Base-by-base conservation (phyloP, 1,140 invertebrate genomes). In the Chrysopa pallens region DNA sequence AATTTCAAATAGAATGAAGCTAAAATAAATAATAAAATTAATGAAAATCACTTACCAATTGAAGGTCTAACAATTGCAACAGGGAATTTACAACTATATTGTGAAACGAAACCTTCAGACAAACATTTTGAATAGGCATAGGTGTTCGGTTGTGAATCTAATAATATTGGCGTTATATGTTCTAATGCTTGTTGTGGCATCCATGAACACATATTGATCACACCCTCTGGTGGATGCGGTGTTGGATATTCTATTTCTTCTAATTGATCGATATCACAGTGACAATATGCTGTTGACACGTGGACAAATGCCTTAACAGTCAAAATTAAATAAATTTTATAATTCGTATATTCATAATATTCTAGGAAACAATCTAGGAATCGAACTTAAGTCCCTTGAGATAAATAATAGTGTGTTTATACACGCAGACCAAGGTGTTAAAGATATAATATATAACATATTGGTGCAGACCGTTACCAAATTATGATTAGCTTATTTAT, bases 221-320 rank as follows among this genome's bases (percentile, higher is more conserved):
- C 62, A 48, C 62, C 76, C 48, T 76, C 69, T 0, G 90, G 85
- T 43, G 83, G 68, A 42, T 85, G 70, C 5, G 72, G 69, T 0
- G 83, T 66, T 2, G 65, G 60, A 52, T 84, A 84, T 8, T 70
- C 52, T 23, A 66, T 67, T 56, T 87, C 82, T 48, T 84, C 76
- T 15, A 85, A 60, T 0, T 73, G 64, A 0, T 63, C 57, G 45
- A 78, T 65, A 31, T 80, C 71, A 51, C 81, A 86, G 49, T 87
- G 81, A 46, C 80, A 84, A 51, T 83, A 90, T 0, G 84, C 75
- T 0, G 85, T 89, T 4, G 84, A 88, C 0, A 88, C 72, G 52
- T 90, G 83, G 3, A 88, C 64, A 44, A 88, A 75, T 27, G 49
- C 54, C 31, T 33, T 2, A 11, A 33, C 2, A 33, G 31, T 33